Base-by-base conservation (phyloP, 2,113 vertebrate species). In the Aptenodytes forsteri region DNA sequence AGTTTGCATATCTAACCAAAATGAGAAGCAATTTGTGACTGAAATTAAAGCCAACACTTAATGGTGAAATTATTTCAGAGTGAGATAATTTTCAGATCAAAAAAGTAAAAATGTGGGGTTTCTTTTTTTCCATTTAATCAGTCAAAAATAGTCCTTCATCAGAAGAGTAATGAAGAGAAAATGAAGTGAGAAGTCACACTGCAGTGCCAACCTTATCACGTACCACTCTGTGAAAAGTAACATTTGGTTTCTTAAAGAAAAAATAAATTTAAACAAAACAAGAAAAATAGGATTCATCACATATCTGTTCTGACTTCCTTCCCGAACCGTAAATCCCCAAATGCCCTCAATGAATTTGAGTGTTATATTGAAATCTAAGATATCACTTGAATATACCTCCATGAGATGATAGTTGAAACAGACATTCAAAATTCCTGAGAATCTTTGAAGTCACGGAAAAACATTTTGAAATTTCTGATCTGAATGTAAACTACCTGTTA, bases 211-310 rank as follows among this genome's bases (percentile, higher is more conserved):
- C 72, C 36, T 75, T 85, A 78, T 61, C 61, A 83, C 1, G 0
- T 72, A 77, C 29, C 14, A 64, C 12, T 83, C 55, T 77, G 71
- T 89, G 80, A 93, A 95, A 96, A 87, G 40, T 56, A 80, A 36
- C 71, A 87, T 76, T 86, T 89, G 55, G 23, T 83, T 91, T 87
- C 92, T 58, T 66, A 89, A 77, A 82, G 38, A 85, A 90, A 94
- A 94, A 65, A 66, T 15, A 88, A 47, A 87, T 70, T 72, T 49
- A 83, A 95, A 89, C 36, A 81, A 83, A 94, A 36, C 14, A 91
- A 80, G 40, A 81, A 78, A 80, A 91, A 84, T 16, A 62, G 0
- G 8, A 94, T 18, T 73, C 12, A 66, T 84, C 36, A 44, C 1
- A 1, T 91, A 71, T 44, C 18, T 67, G 13, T 82, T 89, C 50